Conservation (phyloP, 1,140 invertebrate species). For the Drosophila bocki region DNA sequence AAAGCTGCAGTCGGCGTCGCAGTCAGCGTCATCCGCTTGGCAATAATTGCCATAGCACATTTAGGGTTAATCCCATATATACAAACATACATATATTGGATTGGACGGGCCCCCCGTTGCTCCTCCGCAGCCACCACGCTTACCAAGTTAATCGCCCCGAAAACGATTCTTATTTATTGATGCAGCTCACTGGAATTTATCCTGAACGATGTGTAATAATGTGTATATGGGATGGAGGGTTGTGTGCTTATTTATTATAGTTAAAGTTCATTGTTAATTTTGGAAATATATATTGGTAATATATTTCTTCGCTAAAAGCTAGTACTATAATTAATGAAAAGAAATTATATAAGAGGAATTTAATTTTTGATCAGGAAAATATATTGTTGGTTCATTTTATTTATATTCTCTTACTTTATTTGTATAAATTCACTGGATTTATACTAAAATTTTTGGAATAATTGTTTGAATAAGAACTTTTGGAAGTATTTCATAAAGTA, state of each 20-base stretch:
- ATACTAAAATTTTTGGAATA: too few species aligned
- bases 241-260: constrained; percentile 14
- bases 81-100: constrained; percentile 51
- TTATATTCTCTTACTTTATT: background rate
- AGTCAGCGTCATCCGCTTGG: constrained; percentile 59
- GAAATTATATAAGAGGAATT: background rate
- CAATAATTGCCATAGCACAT: constrained; percentile 79
- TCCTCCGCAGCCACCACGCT: background rate
- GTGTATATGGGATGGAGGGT: background rate
- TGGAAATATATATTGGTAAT: constrained; percentile 3
- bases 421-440: background rate
- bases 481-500: background rate
- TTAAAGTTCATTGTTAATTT: constrained; percentile 19
- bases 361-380: too few species aligned
- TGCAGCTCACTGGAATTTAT: constrained; percentile 51
- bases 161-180: constrained; percentile 57
- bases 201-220: constrained; percentile 25
- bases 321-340: too few species aligned
- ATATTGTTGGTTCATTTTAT: background rate
- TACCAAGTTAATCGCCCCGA: constrained; percentile 41
- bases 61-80: constrained; percentile 74
- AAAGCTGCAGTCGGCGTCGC: constrained; percentile 43
- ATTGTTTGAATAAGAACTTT: background rate
- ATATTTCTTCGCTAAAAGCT: background rate
- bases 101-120: background rate